Base-by-base conservation (phyloP, 2,113 vertebrate genomes). In the Toxostoma redivivum region DNA sequence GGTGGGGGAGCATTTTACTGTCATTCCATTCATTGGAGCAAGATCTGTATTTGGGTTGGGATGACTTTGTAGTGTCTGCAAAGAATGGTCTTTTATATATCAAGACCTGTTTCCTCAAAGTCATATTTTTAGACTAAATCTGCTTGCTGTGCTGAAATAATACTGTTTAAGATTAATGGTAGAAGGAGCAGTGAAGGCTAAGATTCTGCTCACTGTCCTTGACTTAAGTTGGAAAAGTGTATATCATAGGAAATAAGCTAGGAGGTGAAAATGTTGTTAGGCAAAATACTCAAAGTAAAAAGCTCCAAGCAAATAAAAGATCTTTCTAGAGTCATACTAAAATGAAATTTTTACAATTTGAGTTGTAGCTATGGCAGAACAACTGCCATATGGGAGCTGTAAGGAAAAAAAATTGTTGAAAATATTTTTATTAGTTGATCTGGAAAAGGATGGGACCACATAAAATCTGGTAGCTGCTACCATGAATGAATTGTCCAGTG, bases 1-100 rank as follows among this genome's bases (percentile, higher is more conserved):
- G 45, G 15, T 22, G 17, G 22, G 42, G 22, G 38, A 67, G 31
- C 9, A 1, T 12, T 38, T 38, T 51, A 5, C 17, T 54, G 0
- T n/a, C 11, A 3, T 57, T 74, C 31, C 20, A 2, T 72, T 77
- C 21, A 15, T 45, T 77, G 60, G 12, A 81, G 47, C 19, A 60
- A 51, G 57, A 37, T 27, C 21, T 81, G 9, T 81, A 19, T 42
- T 72, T 64, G 33, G 2, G 7, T 78, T 23, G 12, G 19, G 27
- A 15, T 24, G 70, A 11, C 62, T 60, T 65, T 2, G 5, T 30
- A 50, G 50, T 50, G 50, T 33, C 28, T 28, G 30, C 5, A 33
- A 80, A 69, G 19, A 44, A n/a, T 58, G 20, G 3, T 81, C 3
- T 74, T 54, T 56, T 69, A 3, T 62, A 5, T 80, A 33, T 42